phyloP scores from a whole-genome alignment of 2,113 vertebrate species.

The Catagonus wagneri region DNA sequence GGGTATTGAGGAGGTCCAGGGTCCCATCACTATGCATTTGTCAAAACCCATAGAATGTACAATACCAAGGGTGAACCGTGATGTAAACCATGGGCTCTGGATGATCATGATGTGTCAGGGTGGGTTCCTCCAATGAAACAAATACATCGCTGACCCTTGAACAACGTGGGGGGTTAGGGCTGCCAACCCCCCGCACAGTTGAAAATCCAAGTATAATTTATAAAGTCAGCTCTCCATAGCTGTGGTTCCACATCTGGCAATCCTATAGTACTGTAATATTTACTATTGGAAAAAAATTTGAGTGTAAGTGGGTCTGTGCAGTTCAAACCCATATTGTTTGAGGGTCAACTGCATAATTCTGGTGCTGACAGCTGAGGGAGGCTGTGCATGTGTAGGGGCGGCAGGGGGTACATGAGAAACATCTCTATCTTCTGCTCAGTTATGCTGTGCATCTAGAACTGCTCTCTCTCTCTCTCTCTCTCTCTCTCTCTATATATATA shows the following conservation, averaged over 20 bases:
- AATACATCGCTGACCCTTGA: background rate
- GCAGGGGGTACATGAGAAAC: background rate
- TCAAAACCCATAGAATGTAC: background rate
- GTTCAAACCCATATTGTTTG: background rate
- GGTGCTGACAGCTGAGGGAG: background rate
- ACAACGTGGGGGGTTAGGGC: background rate
- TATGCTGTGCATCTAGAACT: background rate
- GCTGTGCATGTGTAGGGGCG: background rate
- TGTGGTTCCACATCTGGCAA: background rate
- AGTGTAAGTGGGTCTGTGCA: background rate
- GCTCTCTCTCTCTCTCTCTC: too few species aligned
- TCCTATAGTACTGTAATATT: background rate
- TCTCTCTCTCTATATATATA: too few species aligned
- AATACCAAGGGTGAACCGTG: background rate
- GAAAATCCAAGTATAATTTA: background rate
- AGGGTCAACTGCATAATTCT: background rate
- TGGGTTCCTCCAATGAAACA: background rate
- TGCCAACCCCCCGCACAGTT: background rate
- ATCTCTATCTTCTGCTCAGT: background rate
- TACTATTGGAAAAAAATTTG: background rate
- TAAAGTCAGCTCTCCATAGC: background rate
- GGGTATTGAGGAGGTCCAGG: background rate
- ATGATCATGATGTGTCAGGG: background rate
- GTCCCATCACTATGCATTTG: background rate
- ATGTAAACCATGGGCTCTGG: background rate